Evolutionary conservation across 2,888 invertebrate species (phyloP), one percentile per base, ranked within the genome.

Genomic region (Pyralis farinalis): DNA sequence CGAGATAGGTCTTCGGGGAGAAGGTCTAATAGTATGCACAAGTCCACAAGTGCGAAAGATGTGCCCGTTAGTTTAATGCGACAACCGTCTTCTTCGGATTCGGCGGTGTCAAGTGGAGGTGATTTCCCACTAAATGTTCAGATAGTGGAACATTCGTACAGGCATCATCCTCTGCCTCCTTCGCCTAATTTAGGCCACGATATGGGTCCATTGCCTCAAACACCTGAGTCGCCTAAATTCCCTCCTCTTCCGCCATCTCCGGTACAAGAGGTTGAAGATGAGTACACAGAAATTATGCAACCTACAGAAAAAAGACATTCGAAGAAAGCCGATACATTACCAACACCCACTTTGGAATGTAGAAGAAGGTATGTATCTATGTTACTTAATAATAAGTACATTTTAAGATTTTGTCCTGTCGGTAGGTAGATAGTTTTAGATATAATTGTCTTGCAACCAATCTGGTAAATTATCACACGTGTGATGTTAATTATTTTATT

Each of bases 171-270:
- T 27, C 54, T 85, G 34, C 86, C 87, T 1, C 77, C 85, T 8
- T 87, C 88, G 1, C 86, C 86, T 0, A 79, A 64, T 34, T 67
- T 76, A 46, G 70, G 54, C 4, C 89, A 82, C 43, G 90, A 89
- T 9, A 72, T 85, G 70, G 89, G 89, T 0, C 89, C 89, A 2
- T 55, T 89, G 22, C 90, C 90, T 9, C 85, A 78, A 49, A 88
- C 90, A 1, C 90, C 90, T 10, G 90, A 88, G 37, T 90, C 90
- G 1, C 90, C 89, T 4, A 86, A 82, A 37, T 93, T 95, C 65
- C 95, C 95, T 11, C 95, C 95, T 27, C 79, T 96, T 44, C 96
- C 96, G 6, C 96, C 96, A 0, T 95, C 96, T 0, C 96, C 96
- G 0, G 94, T 94, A 7, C 94, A 94, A 73, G 95, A 95, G 78